Evolutionary conservation across 2,113 vertebrate species (phyloP), one percentile per base, ranked within the genome.

Genomic region (Struthio camelus): DNA sequence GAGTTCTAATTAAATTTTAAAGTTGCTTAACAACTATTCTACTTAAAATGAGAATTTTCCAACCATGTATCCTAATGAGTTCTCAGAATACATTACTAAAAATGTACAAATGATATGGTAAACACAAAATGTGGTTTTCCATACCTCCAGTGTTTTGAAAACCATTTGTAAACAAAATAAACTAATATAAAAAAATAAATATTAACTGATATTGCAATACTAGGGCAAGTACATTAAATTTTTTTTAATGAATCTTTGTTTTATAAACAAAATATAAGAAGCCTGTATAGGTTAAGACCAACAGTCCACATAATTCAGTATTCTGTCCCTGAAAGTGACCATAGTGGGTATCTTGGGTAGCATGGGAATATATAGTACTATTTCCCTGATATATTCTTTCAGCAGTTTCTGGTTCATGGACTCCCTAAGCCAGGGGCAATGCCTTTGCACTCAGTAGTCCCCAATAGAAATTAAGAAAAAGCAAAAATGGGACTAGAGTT

Each of bases 1-100:
- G 75, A 42, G 25, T 96, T 97, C 97, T 98, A 96, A 98, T 98
- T 97, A 98, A 96, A 97, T 94, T 97, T 97, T 97, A 93, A 97
- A 96, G 89, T 97, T 97, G 82, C 80, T 97, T 97, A 97, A 98
- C 90, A 97, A 87, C 87, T 94, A 90, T 96, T 96, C 36, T 67
- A 93, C 89, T 97, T 97, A 76, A 97, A 98, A 97, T 94, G 64
- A 93, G 72, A 97, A 93, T 96, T 97, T 97, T 92, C 78, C 78
- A 96, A 36, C 53, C 34, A 44, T 91, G 73, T 96, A 75, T 94
- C 54, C 80, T 97, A 97, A 97, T 95, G 75, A 97, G 62, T 97
- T 96, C 96, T 98, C 96, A 97, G 91, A 96, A 98, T 94, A 90
- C 67, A 86, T 93, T 96, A 91, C 59, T 76, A 15, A 32, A 79